Evolutionary conservation across 2,888 invertebrate species (phyloP).

Genomic region (Leptopilina syphax): DNA sequence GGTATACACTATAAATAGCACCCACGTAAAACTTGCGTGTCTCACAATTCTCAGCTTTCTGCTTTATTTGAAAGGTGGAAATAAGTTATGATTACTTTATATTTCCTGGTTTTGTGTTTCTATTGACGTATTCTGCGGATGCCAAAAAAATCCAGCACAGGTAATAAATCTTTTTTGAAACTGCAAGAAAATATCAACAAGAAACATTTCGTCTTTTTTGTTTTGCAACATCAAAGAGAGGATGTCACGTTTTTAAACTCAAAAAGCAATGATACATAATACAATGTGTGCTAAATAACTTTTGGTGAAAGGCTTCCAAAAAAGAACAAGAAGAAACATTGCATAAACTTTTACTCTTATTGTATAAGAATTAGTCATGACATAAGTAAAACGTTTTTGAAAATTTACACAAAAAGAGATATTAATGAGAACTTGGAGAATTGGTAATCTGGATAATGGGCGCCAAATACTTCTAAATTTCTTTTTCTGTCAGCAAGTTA

Average conservation of each 20-base stretch:
- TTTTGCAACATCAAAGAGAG: slow-evolving; percentile 11
- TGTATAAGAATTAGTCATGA: no score
- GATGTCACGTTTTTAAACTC: slow-evolving; percentile 20
- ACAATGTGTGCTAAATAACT: slow-evolving; percentile 37
- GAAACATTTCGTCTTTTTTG: background rate
- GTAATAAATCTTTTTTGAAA: background rate
- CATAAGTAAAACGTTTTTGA: no score
- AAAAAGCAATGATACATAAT: slow-evolving; percentile 36
- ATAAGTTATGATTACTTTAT: background rate
- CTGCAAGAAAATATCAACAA: background rate
- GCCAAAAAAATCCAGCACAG: background rate
- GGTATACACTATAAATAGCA: background rate
- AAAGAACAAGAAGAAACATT: background rate
- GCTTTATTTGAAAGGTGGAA: background rate
- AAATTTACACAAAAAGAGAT: no score
- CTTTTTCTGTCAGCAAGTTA: no score
- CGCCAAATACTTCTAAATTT: no score
- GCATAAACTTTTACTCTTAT: no score
- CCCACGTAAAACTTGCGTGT: slow-evolving; percentile 3
- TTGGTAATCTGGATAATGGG: background rate
- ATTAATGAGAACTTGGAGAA: no score
- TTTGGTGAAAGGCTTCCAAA: slow-evolving; percentile 12
- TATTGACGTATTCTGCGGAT: background rate
- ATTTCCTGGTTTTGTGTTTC: background rate
- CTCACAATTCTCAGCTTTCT: slow-evolving; percentile 1